These are phyloP conservation scores for Sturnus vulgaris DNA, from an alignment of 2,113 vertebrate genomes.

Conservation along the genomic window DNA sequence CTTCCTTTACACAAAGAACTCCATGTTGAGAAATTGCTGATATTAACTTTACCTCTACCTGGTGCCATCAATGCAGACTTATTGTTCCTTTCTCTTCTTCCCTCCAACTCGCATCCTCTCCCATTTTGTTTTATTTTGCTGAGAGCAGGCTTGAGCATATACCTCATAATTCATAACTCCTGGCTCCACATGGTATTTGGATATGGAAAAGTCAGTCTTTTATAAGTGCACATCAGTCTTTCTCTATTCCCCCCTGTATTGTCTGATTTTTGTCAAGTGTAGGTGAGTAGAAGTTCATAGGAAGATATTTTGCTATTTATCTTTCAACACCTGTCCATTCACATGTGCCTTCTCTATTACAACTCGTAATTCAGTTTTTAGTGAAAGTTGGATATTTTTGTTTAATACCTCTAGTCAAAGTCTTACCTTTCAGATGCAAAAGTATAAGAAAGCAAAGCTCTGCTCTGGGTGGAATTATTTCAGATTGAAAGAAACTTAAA, in stretches of 20 bases:
- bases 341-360: background rate
- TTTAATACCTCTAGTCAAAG: background rate
- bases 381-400: background rate
- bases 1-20: background rate
- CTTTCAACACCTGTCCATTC: background rate
- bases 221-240: background rate
- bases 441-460: background rate
- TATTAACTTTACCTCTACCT: background rate
- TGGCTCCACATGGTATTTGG: background rate
- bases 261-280: background rate
- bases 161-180: background rate
- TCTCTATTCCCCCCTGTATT: accelerated
- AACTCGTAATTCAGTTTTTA: background rate
- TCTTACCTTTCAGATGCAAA: background rate
- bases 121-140: background rate
- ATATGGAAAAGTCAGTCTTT: background rate
- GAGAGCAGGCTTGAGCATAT: background rate
- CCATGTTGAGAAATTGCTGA: background rate
- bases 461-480: background rate
- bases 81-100: background rate
- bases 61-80: background rate
- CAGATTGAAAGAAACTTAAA: background rate
- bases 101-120: background rate
- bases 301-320: background rate
- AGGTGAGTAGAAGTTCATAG: background rate